Conservation (phyloP, 1,140 invertebrate genomes). For the Drosophila pseudoananassae region DNA sequence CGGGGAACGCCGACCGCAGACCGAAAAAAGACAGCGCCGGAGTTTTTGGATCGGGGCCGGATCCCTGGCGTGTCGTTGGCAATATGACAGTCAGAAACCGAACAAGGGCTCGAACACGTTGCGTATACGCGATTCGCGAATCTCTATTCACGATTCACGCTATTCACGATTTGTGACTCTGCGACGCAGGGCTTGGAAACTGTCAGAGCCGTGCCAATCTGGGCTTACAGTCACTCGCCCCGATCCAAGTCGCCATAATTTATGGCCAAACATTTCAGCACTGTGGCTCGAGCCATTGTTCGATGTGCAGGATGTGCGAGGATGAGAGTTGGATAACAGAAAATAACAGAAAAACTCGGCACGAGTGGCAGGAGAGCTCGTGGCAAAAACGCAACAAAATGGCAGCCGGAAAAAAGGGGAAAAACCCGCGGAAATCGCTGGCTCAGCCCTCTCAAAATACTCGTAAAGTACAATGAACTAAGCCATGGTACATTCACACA, state of each 20-base stretch:
- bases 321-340: conserved; percentile 14
- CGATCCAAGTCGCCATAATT: conserved; percentile 65
- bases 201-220: conserved; percentile 44
- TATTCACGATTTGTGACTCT: conserved; percentile 28
- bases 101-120: conserved; percentile 19
- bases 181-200: conserved; percentile 40
- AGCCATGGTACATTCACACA: not conserved
- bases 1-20: conserved; percentile 36
- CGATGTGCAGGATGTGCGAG: conserved; percentile 53
- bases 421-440: conserved; percentile 68
- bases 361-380: not conserved
- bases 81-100: conserved; percentile 53
- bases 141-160: not conserved
- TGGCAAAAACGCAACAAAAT: conserved; percentile 72
- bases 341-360: conserved; percentile 16
- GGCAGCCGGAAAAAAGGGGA: conserved; percentile 32
- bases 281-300: conserved; percentile 60
- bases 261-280: conserved; percentile 76
- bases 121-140: conserved; percentile 62
- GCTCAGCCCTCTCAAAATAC: conserved; percentile 47
- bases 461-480: conserved; percentile 77
- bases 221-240: conserved; percentile 17
- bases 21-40: conserved; percentile 16
- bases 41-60: not conserved
- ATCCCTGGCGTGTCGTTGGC: conserved; percentile 68